A percentile compares a stretch with the other conserved stretches of the same genome.
Conservation (phyloP, 2,113 vertebrate species). For the Scortum barcoo region DNA sequence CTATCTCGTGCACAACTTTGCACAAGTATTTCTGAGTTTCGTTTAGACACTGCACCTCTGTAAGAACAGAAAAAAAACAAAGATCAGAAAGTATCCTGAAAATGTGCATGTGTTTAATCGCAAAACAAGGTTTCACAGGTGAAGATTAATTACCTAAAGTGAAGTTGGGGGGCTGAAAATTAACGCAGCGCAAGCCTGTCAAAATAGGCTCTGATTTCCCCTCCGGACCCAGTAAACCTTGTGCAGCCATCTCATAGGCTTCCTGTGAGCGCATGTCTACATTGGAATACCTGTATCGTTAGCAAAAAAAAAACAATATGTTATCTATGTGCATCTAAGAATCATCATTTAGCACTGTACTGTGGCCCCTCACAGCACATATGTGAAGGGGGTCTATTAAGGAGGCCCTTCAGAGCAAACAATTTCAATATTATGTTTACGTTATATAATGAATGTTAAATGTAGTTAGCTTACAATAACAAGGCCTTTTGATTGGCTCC, state of each 20-base stretch:
- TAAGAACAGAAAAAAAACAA: background rate
- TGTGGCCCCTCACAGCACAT: background rate
- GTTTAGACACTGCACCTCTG: constrained; percentile 93
- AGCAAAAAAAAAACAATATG: background rate
- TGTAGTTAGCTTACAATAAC: constrained; percentile 84
- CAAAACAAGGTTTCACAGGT: background rate
- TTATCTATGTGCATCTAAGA: background rate
- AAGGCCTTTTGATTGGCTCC: constrained; percentile 93
- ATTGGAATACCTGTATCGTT: constrained; percentile 87
- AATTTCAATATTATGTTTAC: background rate
- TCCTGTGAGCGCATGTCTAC: constrained; percentile 92
- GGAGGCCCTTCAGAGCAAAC: background rate
- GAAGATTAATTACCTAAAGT: constrained; percentile 86
- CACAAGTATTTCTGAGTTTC: constrained; percentile 93
- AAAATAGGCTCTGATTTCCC: constrained; percentile 90
- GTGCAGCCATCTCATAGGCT: constrained; percentile 93
- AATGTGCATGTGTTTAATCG: background rate
- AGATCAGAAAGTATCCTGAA: background rate
- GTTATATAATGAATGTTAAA: background rate
- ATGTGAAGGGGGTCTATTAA: background rate
- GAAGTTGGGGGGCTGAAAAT: constrained; percentile 90
- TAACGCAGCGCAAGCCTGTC: constrained; percentile 87
- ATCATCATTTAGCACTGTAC: background rate
- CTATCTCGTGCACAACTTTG: constrained; percentile 92
- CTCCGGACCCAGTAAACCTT: constrained; percentile 89